phyloP scores from a whole-genome alignment of 2,113 vertebrate genomes.

The Chionomys nivalis region DNA sequence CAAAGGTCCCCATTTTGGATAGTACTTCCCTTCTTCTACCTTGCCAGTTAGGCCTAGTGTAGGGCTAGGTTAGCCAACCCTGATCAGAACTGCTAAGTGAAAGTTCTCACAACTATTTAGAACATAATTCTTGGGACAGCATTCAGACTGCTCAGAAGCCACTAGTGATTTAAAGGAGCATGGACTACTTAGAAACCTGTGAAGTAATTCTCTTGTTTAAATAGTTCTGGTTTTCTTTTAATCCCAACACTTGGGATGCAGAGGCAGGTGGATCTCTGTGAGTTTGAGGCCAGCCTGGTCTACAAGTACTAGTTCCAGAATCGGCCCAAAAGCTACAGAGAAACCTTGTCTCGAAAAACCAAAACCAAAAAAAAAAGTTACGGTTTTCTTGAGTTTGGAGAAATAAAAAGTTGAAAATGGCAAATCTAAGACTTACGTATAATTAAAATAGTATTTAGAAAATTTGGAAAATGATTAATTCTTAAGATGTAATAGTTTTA shows the following conservation, averaged over 20 bases:
- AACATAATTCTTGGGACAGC: neutral
- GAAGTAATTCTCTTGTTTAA: neutral
- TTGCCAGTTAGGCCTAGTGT: neutral
- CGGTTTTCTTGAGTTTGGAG: conserved; percentile 37
- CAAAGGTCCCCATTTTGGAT: neutral
- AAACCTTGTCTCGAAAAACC: too few species aligned
- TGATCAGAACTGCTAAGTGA: neutral
- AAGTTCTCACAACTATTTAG: neutral
- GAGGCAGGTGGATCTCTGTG: too few species aligned
- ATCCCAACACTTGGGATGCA: too few species aligned
- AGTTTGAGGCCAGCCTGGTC: too few species aligned
- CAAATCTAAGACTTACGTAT: conserved; percentile 32
- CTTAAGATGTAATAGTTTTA: conserved; percentile 77
- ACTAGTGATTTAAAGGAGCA: neutral
- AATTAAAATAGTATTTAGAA: conserved; percentile 66
- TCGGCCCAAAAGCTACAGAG: too few species aligned
- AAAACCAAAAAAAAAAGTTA: neutral
- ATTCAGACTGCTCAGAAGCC: neutral
- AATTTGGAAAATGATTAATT: conserved; percentile 73
- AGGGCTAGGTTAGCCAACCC: neutral
- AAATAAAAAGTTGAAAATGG: conserved; percentile 55
- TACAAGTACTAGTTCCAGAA: too few species aligned
- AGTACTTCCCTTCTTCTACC: neutral
- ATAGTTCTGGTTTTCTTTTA: neutral
- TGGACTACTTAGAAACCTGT: neutral